These are phyloP conservation scores for Brenthis daphne DNA, from an alignment of 2,888 invertebrate species.

Conservation along the genomic window DNA sequence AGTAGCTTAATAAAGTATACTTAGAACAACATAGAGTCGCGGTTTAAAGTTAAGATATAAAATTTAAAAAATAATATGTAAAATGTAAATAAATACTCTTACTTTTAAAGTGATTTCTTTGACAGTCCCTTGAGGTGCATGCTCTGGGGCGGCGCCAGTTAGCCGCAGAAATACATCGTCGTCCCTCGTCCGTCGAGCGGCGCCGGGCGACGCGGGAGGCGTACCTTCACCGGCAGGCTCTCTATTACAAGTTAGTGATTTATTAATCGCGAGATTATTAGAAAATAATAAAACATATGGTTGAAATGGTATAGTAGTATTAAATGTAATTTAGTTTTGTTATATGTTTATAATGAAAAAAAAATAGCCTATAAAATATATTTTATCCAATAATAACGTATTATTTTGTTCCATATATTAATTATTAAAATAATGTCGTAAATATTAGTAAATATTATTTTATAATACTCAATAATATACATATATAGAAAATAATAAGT, in stretches of 20 bases:
- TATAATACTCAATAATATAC: not conserved
- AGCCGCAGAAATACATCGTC: conserved; percentile 90
- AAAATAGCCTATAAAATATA: too few relatives aligned
- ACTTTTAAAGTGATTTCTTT: conserved; percentile 83
- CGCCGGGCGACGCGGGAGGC: conserved; percentile 81
- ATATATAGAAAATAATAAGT: not conserved
- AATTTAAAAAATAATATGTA: too few relatives aligned
- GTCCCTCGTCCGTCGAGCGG: conserved; percentile 82
- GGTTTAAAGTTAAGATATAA: too few relatives aligned
- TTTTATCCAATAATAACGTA: too few relatives aligned
- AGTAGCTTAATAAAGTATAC: too few relatives aligned
- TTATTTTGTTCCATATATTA: too few relatives aligned
- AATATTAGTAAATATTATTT: conserved; percentile 1
- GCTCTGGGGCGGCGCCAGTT: conserved; percentile 72
- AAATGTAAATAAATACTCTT: conserved; percentile 13
- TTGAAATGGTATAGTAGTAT: conserved; percentile 1
- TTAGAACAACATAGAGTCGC: too few relatives aligned
- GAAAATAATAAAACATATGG: not conserved
- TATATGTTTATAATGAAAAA: too few relatives aligned
- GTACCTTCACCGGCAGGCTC: conserved; percentile 59
- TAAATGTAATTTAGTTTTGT: not conserved
- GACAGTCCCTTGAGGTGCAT: conserved; percentile 76
- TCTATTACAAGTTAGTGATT: conserved; percentile 28
- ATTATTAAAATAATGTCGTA: too few relatives aligned
- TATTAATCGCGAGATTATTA: too few relatives aligned